Evolutionary conservation across 2,888 invertebrate genomes (phyloP).

Genomic region (Eupelmus urozonus): DNA sequence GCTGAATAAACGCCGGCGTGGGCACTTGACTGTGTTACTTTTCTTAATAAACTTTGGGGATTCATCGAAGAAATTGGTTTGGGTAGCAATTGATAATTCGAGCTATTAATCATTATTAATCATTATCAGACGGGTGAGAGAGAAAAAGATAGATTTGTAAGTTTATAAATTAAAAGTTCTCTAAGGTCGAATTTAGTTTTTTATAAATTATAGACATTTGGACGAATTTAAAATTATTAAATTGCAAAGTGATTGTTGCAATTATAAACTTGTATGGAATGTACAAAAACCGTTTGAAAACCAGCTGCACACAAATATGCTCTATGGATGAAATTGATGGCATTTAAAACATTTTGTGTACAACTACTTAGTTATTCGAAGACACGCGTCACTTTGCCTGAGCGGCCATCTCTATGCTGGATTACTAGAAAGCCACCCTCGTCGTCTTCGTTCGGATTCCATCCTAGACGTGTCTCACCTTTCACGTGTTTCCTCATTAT

Average conservation of each 20-base stretch:
- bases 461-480: constrained; percentile 52
- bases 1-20: constrained; percentile 17
- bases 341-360: constrained; percentile 1
- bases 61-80: no score
- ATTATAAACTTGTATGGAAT: no score
- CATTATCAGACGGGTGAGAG: no score
- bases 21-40: background rate
- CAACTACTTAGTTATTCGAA: constrained; percentile 29
- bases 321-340: background rate
- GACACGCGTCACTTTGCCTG: constrained; percentile 48
- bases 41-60: background rate
- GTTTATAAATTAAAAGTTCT: no score
- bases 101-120: no score
- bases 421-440: constrained; percentile 59
- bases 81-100: no score
- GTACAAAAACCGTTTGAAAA: no score
- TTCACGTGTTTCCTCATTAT: constrained; percentile 34
- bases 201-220: no score
- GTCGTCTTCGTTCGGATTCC: constrained; percentile 24
- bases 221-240: no score
- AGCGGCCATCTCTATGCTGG: constrained; percentile 57
- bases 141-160: no score
- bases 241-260: no score
- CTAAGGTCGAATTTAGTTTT: no score
- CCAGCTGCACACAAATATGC: constrained; percentile 11